These are phyloP conservation scores for Portevinia maculata DNA, from an alignment of 2,888 invertebrate genomes.

Conservation along the genomic window DNA sequence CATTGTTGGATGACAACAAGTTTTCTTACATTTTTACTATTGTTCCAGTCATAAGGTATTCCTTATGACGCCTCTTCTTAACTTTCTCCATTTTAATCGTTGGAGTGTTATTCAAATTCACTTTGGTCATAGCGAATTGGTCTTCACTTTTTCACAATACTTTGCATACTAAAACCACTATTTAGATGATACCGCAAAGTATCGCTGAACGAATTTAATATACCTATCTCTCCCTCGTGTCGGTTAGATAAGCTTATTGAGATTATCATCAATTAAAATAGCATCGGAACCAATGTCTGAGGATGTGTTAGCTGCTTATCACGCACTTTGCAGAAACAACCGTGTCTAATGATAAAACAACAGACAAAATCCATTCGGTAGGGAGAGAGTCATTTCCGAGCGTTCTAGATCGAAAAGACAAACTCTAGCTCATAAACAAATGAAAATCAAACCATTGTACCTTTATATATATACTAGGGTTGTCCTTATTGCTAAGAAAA, in stretches of 20 bases:
- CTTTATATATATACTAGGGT: too few relatives aligned
- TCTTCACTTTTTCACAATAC: not conserved
- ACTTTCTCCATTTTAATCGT: not conserved
- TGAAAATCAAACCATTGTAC: too few relatives aligned
- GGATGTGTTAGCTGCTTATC: conserved; percentile 41
- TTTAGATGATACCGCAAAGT: not conserved
- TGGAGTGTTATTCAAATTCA: not conserved
- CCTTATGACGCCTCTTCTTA: too few relatives aligned
- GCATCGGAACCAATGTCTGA: conserved; percentile 30
- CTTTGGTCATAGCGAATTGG: conserved; percentile 27
- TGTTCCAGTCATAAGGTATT: too few relatives aligned
- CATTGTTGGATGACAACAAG: too few relatives aligned
- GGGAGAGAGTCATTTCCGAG: too few relatives aligned
- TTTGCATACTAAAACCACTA: conserved; percentile 33
- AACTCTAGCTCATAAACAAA: too few relatives aligned
- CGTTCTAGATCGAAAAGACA: too few relatives aligned
- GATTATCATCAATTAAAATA: conserved; percentile 47
- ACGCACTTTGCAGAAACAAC: conserved; percentile 4
- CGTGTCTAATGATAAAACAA: not conserved
- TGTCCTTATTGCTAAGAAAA: too few relatives aligned
- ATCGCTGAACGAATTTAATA: conserved; percentile 7
- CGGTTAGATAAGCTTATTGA: conserved; percentile 50
- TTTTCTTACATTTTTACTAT: too few relatives aligned
- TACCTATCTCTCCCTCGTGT: not conserved
- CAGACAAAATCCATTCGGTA: too few relatives aligned